These are phyloP conservation scores for Nycticryphes semicollaris DNA, from an alignment of 2,113 vertebrate genomes.

Conservation along the genomic window DNA sequence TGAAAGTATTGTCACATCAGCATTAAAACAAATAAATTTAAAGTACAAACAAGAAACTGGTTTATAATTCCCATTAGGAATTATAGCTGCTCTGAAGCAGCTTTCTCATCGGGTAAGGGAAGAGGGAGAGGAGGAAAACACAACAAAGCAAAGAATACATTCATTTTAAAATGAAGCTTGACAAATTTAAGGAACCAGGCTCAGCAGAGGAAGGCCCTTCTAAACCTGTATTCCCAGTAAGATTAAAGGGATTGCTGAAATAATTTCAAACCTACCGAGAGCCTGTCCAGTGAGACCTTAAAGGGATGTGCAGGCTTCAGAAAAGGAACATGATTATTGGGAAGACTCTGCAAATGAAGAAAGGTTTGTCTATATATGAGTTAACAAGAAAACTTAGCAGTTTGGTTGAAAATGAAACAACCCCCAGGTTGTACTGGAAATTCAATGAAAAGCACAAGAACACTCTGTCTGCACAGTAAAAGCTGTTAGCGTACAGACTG, in stretches of 20 bases:
- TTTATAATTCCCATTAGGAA: conserved; percentile 6
- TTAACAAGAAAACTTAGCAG: background rate
- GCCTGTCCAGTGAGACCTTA: background rate
- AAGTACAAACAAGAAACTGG: conserved; percentile 1
- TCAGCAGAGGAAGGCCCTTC: background rate
- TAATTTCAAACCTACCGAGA: background rate
- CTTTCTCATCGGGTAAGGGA: background rate
- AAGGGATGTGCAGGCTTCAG: background rate
- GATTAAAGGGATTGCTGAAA: background rate
- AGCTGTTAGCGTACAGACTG: background rate
- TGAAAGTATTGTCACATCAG: conserved; percentile 2
- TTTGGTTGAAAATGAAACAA: background rate
- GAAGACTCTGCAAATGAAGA: background rate
- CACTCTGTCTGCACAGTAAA: rapidly evolving
- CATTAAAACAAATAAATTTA: conserved; percentile 23
- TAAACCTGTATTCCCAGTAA: background rate
- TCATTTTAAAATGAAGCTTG: background rate
- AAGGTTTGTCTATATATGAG: background rate
- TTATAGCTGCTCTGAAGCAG: background rate
- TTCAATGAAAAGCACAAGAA: background rate
- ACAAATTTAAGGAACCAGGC: background rate
- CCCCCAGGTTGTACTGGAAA: background rate
- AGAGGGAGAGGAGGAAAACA: background rate
- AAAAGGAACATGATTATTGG: background rate
- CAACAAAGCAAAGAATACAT: background rate